Conservation (phyloP, 2,113 vertebrate genomes). For the Tapirus terrestris region DNA sequence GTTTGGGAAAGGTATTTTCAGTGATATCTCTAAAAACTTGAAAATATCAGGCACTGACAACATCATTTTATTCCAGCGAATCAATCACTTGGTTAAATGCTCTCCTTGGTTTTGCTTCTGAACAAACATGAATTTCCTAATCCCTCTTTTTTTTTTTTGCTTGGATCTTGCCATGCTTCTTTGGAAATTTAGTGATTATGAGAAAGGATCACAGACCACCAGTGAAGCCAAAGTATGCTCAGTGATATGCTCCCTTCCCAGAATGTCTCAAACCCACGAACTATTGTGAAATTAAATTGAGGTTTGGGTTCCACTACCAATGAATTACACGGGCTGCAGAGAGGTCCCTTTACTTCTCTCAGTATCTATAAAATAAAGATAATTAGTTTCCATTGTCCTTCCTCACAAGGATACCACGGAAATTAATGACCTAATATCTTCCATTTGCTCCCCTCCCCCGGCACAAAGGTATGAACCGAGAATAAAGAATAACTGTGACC, state of each 20-base stretch:
- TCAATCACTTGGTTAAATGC: neutral
- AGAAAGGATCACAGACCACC: neutral
- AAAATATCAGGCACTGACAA: neutral
- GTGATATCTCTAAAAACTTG: neutral
- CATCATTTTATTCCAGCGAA: neutral
- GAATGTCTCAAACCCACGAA: neutral
- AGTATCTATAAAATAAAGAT: slow-evolving; percentile 42
- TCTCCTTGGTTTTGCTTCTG: neutral
- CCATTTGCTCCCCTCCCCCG: slow-evolving; percentile 16
- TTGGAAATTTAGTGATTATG: neutral
- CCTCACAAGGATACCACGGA: slow-evolving; percentile 15
- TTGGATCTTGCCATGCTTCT: neutral
- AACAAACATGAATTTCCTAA: neutral
- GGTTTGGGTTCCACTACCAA: neutral
- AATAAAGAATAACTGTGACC: slow-evolving; percentile 51
- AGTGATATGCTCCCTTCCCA: neutral
- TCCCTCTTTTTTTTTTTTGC: neutral
- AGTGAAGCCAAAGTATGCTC: accelerated
- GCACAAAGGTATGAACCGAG: slow-evolving; percentile 38
- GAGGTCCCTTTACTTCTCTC: slow-evolving; percentile 6
- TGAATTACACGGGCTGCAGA: slow-evolving; percentile 13
- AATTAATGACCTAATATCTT: slow-evolving; percentile 70
- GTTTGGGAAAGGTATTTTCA: neutral
- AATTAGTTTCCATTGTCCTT: slow-evolving; percentile 59
- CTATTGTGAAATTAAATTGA: neutral